Evolutionary conservation across 23 tunicate genomes (phyloP).

Genomic region (Ciona savignyi): DNA sequence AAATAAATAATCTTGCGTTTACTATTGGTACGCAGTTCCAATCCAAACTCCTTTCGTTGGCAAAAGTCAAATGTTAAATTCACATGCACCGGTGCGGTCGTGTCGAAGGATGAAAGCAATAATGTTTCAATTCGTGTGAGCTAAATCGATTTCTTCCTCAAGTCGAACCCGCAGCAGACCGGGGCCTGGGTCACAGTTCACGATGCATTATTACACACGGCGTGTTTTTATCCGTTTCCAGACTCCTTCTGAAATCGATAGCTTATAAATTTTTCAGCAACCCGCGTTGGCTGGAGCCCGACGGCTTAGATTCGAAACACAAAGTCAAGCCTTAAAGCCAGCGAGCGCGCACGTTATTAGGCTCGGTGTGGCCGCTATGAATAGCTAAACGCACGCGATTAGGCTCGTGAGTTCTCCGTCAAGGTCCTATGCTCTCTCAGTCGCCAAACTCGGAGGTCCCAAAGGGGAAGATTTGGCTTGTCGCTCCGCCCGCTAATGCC

Average conservation of each 20-base stretch:
- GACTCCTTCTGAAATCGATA: conserved; percentile 51
- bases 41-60: conserved; percentile 5
- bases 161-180: background rate
- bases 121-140: background rate
- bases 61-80: conserved; percentile 1
- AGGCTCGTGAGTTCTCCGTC: too few relatives aligned
- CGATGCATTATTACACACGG: conserved; percentile 19
- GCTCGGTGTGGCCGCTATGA: too few relatives aligned
- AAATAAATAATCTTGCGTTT: too few relatives aligned
- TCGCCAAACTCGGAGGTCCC: too few relatives aligned
- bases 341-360: too few relatives aligned
- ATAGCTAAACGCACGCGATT: too few relatives aligned
- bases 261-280: conserved; percentile 49
- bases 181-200: conserved; percentile 18
- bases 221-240: conserved; percentile 20
- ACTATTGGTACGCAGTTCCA: too few relatives aligned
- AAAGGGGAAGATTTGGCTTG: too few relatives aligned
- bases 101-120: background rate
- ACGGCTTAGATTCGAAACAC: too few relatives aligned
- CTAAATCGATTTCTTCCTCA: background rate
- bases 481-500: too few relatives aligned
- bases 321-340: too few relatives aligned
- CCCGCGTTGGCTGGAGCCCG: conserved; percentile 3
- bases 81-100: background rate
- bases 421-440: too few relatives aligned